phyloP scores from a whole-genome alignment of 2,888 invertebrate species.

The Trichogramma dendrolimi region DNA sequence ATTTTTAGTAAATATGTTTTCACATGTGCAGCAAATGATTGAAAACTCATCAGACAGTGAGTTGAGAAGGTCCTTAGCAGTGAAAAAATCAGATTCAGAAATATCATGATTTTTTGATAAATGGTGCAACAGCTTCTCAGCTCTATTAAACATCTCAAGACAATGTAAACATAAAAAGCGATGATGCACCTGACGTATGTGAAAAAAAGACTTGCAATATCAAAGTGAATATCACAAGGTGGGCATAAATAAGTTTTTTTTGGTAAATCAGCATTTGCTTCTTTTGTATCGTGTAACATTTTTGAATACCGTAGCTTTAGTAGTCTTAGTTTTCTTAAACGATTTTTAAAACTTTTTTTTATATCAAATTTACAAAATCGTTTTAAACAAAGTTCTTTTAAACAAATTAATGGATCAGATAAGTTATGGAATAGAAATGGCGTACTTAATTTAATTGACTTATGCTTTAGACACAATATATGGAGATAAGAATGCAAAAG shows the following conservation, averaged over 20 bases:
- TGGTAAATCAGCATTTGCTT: too few relatives aligned
- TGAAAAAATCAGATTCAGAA: constrained; percentile 65
- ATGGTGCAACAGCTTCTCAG: constrained; percentile 75
- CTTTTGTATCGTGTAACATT: too few relatives aligned
- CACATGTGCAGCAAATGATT: constrained; percentile 77
- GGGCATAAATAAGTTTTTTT: constrained; percentile 77
- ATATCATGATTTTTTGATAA: constrained; percentile 74
- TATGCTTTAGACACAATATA: too few relatives aligned
- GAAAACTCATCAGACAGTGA: constrained; percentile 67
- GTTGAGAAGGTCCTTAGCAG: constrained; percentile 65
- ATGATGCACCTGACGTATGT: constrained; percentile 78
- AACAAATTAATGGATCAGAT: too few relatives aligned
- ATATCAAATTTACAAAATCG: too few relatives aligned
- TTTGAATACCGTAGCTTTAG: too few relatives aligned
- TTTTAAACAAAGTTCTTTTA: too few relatives aligned
- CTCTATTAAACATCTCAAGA: constrained; percentile 75
- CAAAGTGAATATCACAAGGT: constrained; percentile 78
- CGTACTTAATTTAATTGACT: too few relatives aligned
- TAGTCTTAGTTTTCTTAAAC: too few relatives aligned
- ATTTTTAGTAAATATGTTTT: constrained; percentile 71
- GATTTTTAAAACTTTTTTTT: too few relatives aligned
- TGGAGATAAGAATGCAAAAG: too few relatives aligned
- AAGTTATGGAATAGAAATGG: too few relatives aligned
- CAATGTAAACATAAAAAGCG: constrained; percentile 80
- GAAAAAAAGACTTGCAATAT: constrained; percentile 83